Conservation (phyloP, 1,140 invertebrate species). For the Hirudo medicinalis region DNA sequence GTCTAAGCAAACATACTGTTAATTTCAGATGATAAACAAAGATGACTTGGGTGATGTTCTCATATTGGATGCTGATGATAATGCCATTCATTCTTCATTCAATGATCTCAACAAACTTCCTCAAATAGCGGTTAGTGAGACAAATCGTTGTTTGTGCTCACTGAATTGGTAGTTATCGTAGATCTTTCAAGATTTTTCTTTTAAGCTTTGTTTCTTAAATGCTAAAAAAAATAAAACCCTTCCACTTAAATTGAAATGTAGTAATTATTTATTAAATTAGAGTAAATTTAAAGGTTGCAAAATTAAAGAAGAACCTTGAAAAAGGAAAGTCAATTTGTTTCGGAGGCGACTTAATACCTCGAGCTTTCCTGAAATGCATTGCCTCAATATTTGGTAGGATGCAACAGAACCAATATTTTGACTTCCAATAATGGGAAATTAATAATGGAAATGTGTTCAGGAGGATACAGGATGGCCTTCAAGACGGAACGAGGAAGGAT, state of each 20-base stretch:
- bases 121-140: slow-evolving; percentile 47
- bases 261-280: neutral
- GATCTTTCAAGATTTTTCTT: neutral
- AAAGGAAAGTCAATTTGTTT: neutral
- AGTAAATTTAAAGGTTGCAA: slow-evolving; percentile 5
- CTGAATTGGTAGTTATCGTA: neutral
- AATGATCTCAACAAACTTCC: slow-evolving; percentile 73
- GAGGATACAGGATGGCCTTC: neutral
- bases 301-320: slow-evolving; percentile 8
- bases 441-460: neutral
- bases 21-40: slow-evolving; percentile 48
- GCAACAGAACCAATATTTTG: neutral
- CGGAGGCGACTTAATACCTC: neutral
- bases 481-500: neutral
- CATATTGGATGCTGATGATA: slow-evolving; percentile 74
- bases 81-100: slow-evolving; percentile 68
- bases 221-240: too few species aligned
- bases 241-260: slow-evolving; percentile 1
- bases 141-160: neutral
- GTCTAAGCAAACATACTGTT: neutral
- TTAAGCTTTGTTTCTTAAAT: too few species aligned
- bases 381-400: neutral
- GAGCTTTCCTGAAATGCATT: neutral
- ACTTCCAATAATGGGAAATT: neutral
- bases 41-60: slow-evolving; percentile 75